Percentiles rank a stretch among this genome's conserved stretches.
These are phyloP conservation scores for Centroberyx gerrardi DNA, from an alignment of 2,797 vertebrate species.

Conservation along the genomic window DNA sequence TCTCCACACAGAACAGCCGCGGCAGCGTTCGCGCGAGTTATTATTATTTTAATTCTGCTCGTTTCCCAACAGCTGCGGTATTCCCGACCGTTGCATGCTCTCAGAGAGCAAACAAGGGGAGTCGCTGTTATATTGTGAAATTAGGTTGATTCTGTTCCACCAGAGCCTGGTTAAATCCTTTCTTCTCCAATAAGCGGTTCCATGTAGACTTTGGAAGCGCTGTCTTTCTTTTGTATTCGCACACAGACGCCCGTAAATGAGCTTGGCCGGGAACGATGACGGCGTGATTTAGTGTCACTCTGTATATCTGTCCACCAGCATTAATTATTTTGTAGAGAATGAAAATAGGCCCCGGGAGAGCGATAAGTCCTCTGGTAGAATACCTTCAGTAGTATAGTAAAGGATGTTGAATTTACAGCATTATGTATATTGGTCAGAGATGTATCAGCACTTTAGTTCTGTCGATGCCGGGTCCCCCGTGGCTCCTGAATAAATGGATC, in stretches of 20 bases:
- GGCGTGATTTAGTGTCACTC: constrained; percentile 11
- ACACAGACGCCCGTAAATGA: constrained; percentile 15
- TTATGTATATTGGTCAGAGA: constrained; percentile 49
- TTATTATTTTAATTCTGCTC: constrained; percentile 62
- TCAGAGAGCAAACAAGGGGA: neutral
- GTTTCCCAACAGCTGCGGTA: constrained; percentile 54
- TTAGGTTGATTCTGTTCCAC: constrained; percentile 53
- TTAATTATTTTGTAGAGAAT: constrained; percentile 31
- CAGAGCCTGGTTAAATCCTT: constrained; percentile 35
- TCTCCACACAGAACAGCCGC: constrained; percentile 53
- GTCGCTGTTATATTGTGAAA: constrained; percentile 48
- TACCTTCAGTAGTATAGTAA: constrained; percentile 32
- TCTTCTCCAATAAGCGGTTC: constrained; percentile 36
- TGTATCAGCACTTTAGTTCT: constrained; percentile 57
- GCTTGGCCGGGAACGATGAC: constrained; percentile 20
- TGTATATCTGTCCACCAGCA: constrained; percentile 14
- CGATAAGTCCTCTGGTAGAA: constrained; percentile 27
- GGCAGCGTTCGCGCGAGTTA: constrained; percentile 46
- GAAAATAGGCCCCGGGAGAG: constrained; percentile 31
- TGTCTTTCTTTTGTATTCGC: constrained; percentile 23
- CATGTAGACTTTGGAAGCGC: constrained; percentile 16
- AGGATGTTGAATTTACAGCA: constrained; percentile 37
- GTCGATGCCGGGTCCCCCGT: constrained; percentile 41
- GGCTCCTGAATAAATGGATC: constrained; percentile 54
- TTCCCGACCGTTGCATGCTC: constrained; percentile 32